A percentile compares a stretch with the other conserved stretches of the same genome.
phyloP scores from a whole-genome alignment of 2,888 invertebrate genomes.

The Cantharis lateralis region DNA sequence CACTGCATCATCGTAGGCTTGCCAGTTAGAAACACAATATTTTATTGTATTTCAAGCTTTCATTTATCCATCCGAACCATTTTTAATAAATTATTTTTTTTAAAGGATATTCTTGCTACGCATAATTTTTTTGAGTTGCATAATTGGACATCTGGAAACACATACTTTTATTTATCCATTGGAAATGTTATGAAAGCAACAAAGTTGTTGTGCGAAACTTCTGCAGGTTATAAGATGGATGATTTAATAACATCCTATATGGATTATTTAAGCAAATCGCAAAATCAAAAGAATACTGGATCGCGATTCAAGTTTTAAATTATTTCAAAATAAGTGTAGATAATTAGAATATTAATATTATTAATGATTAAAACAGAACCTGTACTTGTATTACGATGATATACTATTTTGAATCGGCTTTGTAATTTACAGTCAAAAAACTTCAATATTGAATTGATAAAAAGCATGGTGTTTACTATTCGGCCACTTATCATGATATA shows the following conservation, averaged over 20 bases:
- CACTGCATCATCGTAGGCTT: too few species aligned
- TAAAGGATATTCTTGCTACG: slow-evolving; percentile 77
- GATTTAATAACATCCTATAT: slow-evolving; percentile 93
- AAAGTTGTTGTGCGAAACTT: slow-evolving; percentile 88
- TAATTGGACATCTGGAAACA: slow-evolving; percentile 95
- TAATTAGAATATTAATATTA: not conserved
- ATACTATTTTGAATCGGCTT: too few species aligned
- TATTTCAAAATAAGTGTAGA: not conserved
- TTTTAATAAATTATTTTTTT: slow-evolving; percentile 30
- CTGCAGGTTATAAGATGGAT: slow-evolving; percentile 95
- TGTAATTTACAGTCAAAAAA: too few species aligned
- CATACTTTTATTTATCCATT: slow-evolving; percentile 92
- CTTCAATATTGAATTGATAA: too few species aligned
- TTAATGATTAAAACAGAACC: not conserved
- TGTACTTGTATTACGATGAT: not conserved
- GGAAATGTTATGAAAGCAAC: slow-evolving; percentile 92
- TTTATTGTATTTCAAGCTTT: too few species aligned
- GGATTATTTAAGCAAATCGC: slow-evolving; percentile 59
- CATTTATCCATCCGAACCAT: too few species aligned
- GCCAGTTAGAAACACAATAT: too few species aligned
- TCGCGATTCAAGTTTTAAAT: not conserved
- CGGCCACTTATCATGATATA: too few species aligned
- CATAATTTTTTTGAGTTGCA: slow-evolving; percentile 88
- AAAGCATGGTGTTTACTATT: too few species aligned
- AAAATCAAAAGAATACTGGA: slow-evolving; percentile 8